Percentiles rank a stretch among this genome's conserved stretches.
phyloP scores from a whole-genome alignment of 2,888 invertebrate species.

The Leptinotarsa tumamoca region DNA sequence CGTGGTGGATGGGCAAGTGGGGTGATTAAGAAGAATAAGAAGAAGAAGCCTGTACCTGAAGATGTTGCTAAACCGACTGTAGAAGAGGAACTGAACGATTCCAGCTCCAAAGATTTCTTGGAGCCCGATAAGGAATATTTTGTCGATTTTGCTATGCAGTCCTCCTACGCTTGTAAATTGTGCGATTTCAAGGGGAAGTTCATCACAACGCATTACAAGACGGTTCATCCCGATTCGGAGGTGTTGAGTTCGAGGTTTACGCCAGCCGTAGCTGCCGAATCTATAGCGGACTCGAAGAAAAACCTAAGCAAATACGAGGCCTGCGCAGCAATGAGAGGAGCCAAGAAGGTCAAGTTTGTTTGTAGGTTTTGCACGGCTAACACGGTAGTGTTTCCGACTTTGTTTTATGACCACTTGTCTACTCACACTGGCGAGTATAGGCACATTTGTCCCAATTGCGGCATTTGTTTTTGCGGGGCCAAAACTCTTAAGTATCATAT shows the following conservation, averaged over 20 bases:
- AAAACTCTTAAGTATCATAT: slow-evolving; percentile 57
- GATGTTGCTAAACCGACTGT: slow-evolving; percentile 15
- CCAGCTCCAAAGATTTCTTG: slow-evolving; percentile 34
- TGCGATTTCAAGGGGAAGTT: slow-evolving; percentile 72
- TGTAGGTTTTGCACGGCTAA: slow-evolving; percentile 63
- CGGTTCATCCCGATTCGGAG: slow-evolving; percentile 75
- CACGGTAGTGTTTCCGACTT: slow-evolving; percentile 52
- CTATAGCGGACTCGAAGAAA: slow-evolving; percentile 67
- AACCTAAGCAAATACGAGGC: slow-evolving; percentile 52
- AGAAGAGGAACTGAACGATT: slow-evolving; percentile 16
- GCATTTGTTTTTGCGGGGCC: slow-evolving; percentile 53
- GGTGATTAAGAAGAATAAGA: slow-evolving; percentile 48
- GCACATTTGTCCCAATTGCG: slow-evolving; percentile 75
- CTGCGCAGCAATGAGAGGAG: slow-evolving; percentile 21
- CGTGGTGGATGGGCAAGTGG: slow-evolving; percentile 64
- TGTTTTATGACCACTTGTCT: slow-evolving; percentile 80
- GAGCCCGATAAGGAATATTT: slow-evolving; percentile 55
- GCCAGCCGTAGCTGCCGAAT: slow-evolving; percentile 68
- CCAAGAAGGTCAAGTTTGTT: slow-evolving; percentile 49
- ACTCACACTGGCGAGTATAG: slow-evolving; percentile 85
- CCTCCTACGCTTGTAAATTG: slow-evolving; percentile 69
- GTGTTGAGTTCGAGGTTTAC: slow-evolving; percentile 74
- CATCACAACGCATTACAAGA: slow-evolving; percentile 76
- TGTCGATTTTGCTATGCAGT: slow-evolving; percentile 43
- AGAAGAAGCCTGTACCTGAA: slow-evolving; percentile 34